These are phyloP conservation scores for Deroplatys truncata DNA, from an alignment of 2,888 invertebrate species.

Conservation along the genomic window DNA sequence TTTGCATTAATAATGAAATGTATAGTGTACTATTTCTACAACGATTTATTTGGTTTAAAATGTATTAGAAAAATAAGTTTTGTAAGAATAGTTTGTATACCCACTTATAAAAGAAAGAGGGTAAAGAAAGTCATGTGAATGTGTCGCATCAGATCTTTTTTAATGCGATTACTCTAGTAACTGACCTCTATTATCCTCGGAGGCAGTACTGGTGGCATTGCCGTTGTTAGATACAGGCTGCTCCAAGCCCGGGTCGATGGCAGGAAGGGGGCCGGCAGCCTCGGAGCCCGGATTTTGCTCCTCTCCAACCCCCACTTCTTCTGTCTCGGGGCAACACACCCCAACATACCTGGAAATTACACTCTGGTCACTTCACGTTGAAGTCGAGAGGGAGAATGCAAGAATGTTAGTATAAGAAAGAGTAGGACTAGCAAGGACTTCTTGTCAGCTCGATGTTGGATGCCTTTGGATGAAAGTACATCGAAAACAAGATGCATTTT, in stretches of 20 bases:
- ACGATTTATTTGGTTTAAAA: no score
- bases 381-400: not conserved
- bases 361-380: not conserved
- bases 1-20: no score
- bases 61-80: no score
- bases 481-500: no score
- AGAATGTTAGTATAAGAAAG: not conserved
- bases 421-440: not conserved
- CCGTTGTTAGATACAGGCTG: not conserved
- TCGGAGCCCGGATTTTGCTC: constrained; percentile 33
- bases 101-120: no score
- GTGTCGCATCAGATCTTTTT: no score
- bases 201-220: not conserved
- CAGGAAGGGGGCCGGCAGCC: constrained; percentile 49
- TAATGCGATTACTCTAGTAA: not conserved
- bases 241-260: constrained; percentile 33
- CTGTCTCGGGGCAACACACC: constrained; percentile 67
- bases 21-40: no score
- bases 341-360: constrained; percentile 53
- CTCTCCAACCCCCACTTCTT: constrained; percentile 36
- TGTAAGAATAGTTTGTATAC: no score
- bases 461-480: no score
- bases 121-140: no score
- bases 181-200: constrained; percentile 9
- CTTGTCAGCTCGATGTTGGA: no score